A percentile compares a stretch with the other conserved stretches of the same genome.
Evolutionary conservation across 2,113 vertebrate species (phyloP).

Genomic region (Papio anubis): DNA sequence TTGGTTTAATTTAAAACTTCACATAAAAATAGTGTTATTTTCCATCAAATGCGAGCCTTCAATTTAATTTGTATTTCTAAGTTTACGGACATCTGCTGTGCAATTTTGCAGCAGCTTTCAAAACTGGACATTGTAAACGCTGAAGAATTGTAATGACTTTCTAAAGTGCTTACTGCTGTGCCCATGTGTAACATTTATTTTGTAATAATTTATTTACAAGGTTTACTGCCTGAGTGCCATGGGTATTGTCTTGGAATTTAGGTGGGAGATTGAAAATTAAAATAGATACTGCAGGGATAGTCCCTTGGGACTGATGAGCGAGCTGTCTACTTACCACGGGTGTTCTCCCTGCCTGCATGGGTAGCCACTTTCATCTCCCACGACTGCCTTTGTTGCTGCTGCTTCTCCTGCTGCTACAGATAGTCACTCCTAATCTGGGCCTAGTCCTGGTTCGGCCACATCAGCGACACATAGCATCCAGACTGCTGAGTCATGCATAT

Average conservation of each 20-base stretch:
- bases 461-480: background rate
- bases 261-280: background rate
- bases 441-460: background rate
- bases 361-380: background rate
- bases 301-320: background rate
- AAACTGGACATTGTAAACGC: background rate
- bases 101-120: background rate
- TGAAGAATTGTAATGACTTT: background rate
- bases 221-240: background rate
- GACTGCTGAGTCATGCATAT: background rate
- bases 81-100: background rate
- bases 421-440: background rate
- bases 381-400: accelerated
- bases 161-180: background rate
- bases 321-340: background rate
- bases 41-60: background rate
- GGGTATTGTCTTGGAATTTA: background rate
- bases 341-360: background rate
- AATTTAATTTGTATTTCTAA: background rate
- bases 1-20: background rate
- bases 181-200: background rate
- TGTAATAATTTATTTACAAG: background rate
- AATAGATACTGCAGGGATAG: background rate
- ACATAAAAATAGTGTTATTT: background rate
- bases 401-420: background rate